Conservation (phyloP, 2,888 invertebrate species). For the Drosophila neonasuta region DNA sequence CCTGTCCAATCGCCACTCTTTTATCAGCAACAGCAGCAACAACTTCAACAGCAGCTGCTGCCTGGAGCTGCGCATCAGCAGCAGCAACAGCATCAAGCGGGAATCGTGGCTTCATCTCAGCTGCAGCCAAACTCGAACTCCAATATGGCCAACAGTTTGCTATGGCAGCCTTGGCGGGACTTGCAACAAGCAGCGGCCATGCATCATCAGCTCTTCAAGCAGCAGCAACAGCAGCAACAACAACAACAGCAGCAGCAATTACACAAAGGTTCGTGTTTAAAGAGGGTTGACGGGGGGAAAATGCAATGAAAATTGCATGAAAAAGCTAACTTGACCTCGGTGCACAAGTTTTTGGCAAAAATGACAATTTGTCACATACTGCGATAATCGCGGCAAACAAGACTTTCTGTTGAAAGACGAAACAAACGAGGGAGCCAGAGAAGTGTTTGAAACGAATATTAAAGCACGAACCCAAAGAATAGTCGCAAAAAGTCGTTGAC, state of each 20-base stretch:
- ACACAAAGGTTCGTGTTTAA: conserved; percentile 51
- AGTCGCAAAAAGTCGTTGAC: conserved; percentile 9
- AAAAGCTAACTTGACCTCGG: conserved; percentile 39
- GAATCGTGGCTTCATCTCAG: conserved; percentile 30
- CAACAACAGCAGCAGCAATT: conserved; percentile 36
- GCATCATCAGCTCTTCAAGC: conserved; percentile 79
- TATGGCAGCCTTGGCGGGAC: conserved; percentile 82
- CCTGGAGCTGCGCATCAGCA: conserved; percentile 49
- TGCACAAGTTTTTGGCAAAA: conserved; percentile 26
- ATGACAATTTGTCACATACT: conserved; percentile 45
- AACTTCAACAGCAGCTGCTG: conserved; percentile 49
- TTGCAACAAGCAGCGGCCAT: conserved; percentile 79
- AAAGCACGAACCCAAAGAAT: conserved; percentile 28
- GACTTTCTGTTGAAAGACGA: conserved; percentile 29
- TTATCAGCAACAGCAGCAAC: conserved; percentile 53
- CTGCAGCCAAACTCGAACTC: conserved; percentile 62
- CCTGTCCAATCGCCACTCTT: conserved; percentile 48
- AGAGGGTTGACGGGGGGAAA: not conserved
- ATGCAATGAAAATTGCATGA: conserved; percentile 24
- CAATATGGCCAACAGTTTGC: conserved; percentile 79
- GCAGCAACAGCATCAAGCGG: conserved; percentile 37
- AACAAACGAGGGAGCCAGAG: not conserved
- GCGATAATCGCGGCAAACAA: conserved; percentile 6
- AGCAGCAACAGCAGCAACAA: conserved; percentile 73
- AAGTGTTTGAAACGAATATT: not conserved